These are phyloP conservation scores for Notiomystis cincta DNA, from an alignment of 2,113 vertebrate species.

Conservation along the genomic window DNA sequence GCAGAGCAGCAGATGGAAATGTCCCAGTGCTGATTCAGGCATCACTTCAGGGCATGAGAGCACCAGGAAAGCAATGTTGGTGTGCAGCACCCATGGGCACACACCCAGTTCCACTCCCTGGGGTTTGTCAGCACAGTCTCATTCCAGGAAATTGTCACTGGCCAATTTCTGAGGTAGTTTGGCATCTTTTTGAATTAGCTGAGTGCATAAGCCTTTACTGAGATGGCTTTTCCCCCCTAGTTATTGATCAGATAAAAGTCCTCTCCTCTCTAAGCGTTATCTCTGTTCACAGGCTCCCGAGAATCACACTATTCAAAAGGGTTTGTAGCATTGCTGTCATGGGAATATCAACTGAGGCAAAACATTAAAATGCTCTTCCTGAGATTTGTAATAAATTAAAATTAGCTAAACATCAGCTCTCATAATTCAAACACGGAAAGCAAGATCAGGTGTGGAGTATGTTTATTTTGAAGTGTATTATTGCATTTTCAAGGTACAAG, in stretches of 20 bases:
- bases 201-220: background rate
- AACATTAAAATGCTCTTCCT: background rate
- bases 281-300: background rate
- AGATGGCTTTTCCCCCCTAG: accelerated
- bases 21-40: background rate
- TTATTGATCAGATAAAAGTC: background rate
- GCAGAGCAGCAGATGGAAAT: background rate
- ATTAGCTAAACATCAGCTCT: background rate
- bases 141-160: background rate
- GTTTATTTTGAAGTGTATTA: background rate
- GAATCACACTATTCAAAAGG: background rate
- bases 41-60: background rate
- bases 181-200: background rate
- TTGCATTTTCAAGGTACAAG: background rate
- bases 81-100: accelerated
- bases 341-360: background rate
- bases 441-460: background rate
- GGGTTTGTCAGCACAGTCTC: background rate
- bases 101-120: background rate
- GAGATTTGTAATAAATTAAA: background rate
- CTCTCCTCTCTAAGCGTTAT: background rate
- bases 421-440: background rate
- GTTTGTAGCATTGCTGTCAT: background rate
- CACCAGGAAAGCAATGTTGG: background rate
- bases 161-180: background rate